phyloP scores from a whole-genome alignment of 2,113 vertebrate genomes.

The Columba livia region DNA sequence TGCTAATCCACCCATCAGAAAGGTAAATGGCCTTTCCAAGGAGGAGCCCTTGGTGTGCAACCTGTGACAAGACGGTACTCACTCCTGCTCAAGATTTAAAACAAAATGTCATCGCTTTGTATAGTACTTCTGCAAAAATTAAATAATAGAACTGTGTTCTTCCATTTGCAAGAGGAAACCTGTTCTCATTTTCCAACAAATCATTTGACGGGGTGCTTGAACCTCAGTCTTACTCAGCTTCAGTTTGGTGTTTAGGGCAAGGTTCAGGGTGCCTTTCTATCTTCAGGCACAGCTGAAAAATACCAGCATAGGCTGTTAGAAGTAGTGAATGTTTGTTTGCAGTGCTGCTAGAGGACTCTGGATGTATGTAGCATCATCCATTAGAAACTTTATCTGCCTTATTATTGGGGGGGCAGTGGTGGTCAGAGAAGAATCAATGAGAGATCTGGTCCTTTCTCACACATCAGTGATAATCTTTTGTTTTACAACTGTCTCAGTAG shows the following conservation, averaged over 20 bases:
- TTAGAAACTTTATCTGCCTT: not conserved
- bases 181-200: not conserved
- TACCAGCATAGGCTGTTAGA: not conserved
- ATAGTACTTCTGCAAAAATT: not conserved
- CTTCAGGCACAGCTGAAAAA: not conserved
- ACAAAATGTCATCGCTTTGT: not conserved
- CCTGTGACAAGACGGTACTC: not conserved
- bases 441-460: not conserved
- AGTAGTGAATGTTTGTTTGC: not conserved
- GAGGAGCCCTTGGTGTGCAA: not conserved
- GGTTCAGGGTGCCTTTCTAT: fast-evolving
- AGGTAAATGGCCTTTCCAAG: not conserved
- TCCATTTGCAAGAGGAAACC: not conserved
- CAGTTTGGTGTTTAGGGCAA: not conserved
- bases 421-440: not conserved
- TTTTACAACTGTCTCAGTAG: not conserved
- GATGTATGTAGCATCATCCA: not conserved
- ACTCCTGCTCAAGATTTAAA: not conserved
- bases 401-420: not conserved
- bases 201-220: not conserved
- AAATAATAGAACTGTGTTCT: not conserved
- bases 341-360: not conserved
- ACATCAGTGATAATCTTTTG: not conserved
- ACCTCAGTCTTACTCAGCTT: not conserved
- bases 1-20: not conserved